Percentiles rank a stretch among this genome's conserved stretches.
Evolutionary conservation across 2,797 vertebrate species (phyloP).

Genomic region (Miichthys miiuy): DNA sequence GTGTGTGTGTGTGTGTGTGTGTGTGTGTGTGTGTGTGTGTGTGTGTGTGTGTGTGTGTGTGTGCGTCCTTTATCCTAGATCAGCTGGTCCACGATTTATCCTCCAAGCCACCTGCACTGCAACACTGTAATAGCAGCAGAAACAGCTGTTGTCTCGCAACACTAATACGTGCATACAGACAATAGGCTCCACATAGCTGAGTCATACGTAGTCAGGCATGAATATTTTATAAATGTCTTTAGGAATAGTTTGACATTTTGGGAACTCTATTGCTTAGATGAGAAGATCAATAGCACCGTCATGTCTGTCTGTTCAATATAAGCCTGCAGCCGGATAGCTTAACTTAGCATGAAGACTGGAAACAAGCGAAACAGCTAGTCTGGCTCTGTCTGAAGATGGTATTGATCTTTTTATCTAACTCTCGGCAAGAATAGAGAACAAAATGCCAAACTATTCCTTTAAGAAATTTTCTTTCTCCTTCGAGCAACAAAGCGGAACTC

Average conservation of each 20-base stretch:
- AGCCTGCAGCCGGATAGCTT: slow-evolving; percentile 1
- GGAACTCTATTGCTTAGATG: neutral
- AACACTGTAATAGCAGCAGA: slow-evolving; percentile 19
- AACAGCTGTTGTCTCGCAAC: slow-evolving; percentile 36
- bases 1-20: neutral
- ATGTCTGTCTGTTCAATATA: neutral
- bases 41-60: neutral
- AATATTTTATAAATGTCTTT: neutral
- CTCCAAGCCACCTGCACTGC: slow-evolving; percentile 32
- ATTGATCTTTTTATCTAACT: neutral
- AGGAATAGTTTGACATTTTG: slow-evolving; percentile 7
- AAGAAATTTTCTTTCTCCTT: neutral
- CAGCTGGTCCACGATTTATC: slow-evolving; percentile 34
- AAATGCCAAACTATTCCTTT: slow-evolving; percentile 20
- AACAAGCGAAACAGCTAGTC: neutral
- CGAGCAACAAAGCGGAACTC: slow-evolving; percentile 3
- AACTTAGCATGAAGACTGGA: neutral
- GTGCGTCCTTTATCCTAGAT: slow-evolving; percentile 10
- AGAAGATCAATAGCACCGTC: slow-evolving; percentile 12
- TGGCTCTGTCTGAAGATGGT: neutral
- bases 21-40: neutral
- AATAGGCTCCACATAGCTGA: neutral
- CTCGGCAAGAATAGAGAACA: neutral
- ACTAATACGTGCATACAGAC: neutral
- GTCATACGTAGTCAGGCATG: neutral